Base-by-base conservation (phyloP, 2,797 vertebrate species). In the Urocyon cinereoargenteus region DNA sequence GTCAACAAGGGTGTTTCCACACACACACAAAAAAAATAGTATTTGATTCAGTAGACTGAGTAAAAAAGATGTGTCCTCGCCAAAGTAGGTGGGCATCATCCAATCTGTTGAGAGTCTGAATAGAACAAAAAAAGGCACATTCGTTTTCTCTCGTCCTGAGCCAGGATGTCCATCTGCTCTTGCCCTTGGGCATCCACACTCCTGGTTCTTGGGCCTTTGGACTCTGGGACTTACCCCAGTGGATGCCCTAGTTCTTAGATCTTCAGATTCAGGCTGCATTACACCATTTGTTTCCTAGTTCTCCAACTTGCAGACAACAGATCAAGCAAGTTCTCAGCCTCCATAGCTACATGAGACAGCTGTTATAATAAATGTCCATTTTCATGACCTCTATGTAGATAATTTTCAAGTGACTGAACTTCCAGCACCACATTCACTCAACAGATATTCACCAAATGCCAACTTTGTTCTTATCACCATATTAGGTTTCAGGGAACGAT, bases 121-220 rank as follows among this genome's bases (percentile, higher is more conserved):
- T 2, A 34, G 36, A 68, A 79, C 49, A 87, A 70, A 34, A 75
- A 79, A 26, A 36, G 28, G 22, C 22, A 2, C 66, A 93, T 45
- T 7, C 21, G 40, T 24, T 28, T 40, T 19, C 34, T 93, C 51
- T 16, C 51, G 19, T 68, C 11, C 31, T n/a, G 62, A 36, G 45
- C 57, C 53, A 53, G 59, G 73, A 28, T 18, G 12, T 31, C 15
- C 34, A 49, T 79, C 28, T 55, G 57, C 21, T 57, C 45, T 28
- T 16, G 6, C 4, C n/a, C 11, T 45, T 0, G 6, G 26, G 21
- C 15, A 57, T 6, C 59, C 19, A 34, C 1, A 14, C 21, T 57
- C 24, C 34, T 55, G 70, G 68, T 64, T 21, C 55, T 36, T 26
- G 10, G 64, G 36, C 14, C 36, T 93, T 45, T 59, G 73, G 68